phyloP scores from a whole-genome alignment of 2,888 invertebrate species.

The Tipula unca region DNA sequence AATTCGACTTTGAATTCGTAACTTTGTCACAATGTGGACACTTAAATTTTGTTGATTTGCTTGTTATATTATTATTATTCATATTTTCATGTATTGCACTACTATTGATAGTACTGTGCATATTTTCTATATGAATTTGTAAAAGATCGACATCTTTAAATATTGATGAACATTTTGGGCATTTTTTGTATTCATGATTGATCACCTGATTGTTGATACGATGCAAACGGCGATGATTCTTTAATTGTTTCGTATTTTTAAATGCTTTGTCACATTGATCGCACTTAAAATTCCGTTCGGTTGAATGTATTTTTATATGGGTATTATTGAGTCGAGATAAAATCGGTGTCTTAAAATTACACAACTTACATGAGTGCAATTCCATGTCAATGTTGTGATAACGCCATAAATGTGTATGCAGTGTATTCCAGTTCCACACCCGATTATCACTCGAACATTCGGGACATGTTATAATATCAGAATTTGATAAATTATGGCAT shows the following conservation, averaged over 20 bases:
- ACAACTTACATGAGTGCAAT: constrained; percentile 64
- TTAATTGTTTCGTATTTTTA: constrained; percentile 69
- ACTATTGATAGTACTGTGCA: constrained; percentile 33
- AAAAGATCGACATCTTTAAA: constrained; percentile 41
- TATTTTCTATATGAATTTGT: constrained; percentile 46
- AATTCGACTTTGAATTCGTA: constrained; percentile 42
- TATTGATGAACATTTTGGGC: constrained; percentile 38
- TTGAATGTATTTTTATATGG: constrained; percentile 65
- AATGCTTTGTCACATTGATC: constrained; percentile 66
- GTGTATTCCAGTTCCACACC: constrained; percentile 52
- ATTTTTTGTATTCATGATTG: constrained; percentile 34
- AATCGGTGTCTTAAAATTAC: constrained; percentile 64
- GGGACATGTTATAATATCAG: constrained; percentile 46
- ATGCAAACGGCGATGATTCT: constrained; percentile 63
- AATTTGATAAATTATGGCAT: constrained; percentile 36
- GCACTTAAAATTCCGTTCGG: constrained; percentile 47
- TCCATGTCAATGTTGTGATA: constrained; percentile 70
- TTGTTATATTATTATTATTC: constrained; percentile 38
- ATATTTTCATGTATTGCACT: background rate
- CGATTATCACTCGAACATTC: constrained; percentile 50
- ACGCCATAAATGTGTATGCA: constrained; percentile 76
- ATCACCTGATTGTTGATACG: constrained; percentile 14
- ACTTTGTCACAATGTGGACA: constrained; percentile 43
- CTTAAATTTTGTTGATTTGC: constrained; percentile 47
- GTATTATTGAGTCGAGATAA: constrained; percentile 60